Percentiles rank a stretch among this genome's conserved stretches.
Conservation (phyloP, 1,140 invertebrate species). For the Euura lappo region DNA sequence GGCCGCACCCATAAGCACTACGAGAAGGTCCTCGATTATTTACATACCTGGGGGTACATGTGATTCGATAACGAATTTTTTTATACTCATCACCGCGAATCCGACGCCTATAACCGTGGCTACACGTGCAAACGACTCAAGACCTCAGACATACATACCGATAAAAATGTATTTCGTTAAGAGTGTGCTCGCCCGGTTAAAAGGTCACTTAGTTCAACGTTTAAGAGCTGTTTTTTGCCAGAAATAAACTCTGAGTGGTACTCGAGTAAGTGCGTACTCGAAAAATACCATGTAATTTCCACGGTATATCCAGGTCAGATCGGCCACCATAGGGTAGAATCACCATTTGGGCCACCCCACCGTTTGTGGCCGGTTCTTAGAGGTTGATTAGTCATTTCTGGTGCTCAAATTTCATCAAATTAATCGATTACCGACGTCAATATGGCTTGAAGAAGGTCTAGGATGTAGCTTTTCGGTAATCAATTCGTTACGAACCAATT, state of each 20-base stretch:
- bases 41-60: neutral
- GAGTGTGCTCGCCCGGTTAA: slow-evolving; percentile 6
- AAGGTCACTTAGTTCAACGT: slow-evolving; percentile 12
- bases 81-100: neutral
- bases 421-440: no score
- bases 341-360: no score
- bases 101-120: neutral
- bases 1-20: neutral
- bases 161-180: neutral
- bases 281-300: neutral
- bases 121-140: neutral
- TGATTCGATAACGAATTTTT: neutral
- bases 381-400: neutral
- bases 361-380: no score
- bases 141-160: neutral
- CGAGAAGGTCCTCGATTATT: neutral
- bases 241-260: slow-evolving; percentile 12
- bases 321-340: no score
- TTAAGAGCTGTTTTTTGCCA: slow-evolving; percentile 12
- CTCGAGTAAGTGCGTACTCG: slow-evolving; percentile 8
- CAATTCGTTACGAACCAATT: no score
- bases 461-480: no score
- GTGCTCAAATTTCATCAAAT: no score
- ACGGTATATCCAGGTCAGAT: neutral
- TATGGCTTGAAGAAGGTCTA: no score